Percentiles rank a stretch among this genome's conserved stretches.
phyloP scores from a whole-genome alignment of 2,888 invertebrate species.

The Hydraecia micacea region DNA sequence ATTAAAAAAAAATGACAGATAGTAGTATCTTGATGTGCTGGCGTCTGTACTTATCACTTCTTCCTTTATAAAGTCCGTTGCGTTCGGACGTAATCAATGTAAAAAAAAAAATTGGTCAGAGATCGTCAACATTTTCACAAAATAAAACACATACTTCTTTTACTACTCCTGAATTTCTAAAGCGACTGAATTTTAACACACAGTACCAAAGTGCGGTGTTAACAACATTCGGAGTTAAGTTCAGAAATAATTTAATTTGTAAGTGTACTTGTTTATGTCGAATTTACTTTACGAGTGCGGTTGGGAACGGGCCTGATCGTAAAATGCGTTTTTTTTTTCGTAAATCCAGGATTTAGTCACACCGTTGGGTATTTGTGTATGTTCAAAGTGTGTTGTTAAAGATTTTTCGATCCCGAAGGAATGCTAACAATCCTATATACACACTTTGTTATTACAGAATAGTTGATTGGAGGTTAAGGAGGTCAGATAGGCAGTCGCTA shows the following conservation, averaged over 20 bases:
- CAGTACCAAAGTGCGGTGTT: conserved; percentile 33
- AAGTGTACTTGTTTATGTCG: conserved; percentile 63
- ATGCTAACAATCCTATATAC: background rate
- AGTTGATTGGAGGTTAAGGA: background rate
- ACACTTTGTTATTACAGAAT: background rate
- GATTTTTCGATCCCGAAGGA: background rate
- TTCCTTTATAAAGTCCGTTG: background rate
- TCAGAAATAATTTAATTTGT: conserved; percentile 64
- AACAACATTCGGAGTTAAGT: conserved; percentile 52
- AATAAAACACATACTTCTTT: conserved; percentile 13
- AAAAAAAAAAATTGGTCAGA: background rate
- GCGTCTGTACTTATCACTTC: too few relatives aligned
- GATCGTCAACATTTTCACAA: conserved; percentile 13
- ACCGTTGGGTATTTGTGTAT: conserved; percentile 59
- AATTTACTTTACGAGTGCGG: conserved; percentile 70
- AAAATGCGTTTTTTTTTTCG: conserved; percentile 71
- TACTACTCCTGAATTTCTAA: conserved; percentile 9
- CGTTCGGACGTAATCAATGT: background rate
- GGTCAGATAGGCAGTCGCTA: too few relatives aligned
- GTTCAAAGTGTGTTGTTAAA: conserved; percentile 3
- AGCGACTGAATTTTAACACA: conserved; percentile 32
- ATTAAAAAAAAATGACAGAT: too few relatives aligned
- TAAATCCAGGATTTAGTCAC: conserved; percentile 60
- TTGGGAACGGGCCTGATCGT: conserved; percentile 65
- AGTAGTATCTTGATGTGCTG: too few relatives aligned